Base-by-base conservation (phyloP, 2,113 vertebrate genomes). In the Ammodramus savannarum region DNA sequence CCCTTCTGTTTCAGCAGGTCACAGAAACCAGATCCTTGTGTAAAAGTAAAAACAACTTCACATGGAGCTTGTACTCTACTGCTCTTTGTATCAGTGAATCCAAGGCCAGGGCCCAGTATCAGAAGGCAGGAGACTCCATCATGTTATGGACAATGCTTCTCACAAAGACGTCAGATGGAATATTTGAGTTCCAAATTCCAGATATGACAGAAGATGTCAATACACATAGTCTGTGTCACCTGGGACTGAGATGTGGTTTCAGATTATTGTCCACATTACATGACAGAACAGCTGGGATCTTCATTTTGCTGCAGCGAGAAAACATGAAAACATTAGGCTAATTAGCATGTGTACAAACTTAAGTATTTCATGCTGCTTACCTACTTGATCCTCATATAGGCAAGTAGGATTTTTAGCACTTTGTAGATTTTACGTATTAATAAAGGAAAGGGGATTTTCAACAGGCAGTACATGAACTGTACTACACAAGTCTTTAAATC, bases 281-380 rank as follows among this genome's bases (percentile, higher is more conserved):
- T 98, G 71, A 98, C 48, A 13, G 89, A 92, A 97, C 98, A 99
- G 89, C 96, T 98, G 38, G 93, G 38, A 66, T 98, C 98, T 63
- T 98, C 97, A 10, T 88, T 94, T 90, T 89, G 96, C 98, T 98
- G 97, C 49, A 76, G 80, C 90, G 74, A 93, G 39, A 67, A 89
- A 80, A 71, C 25, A 88, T n/a, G 18, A 51, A 80, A 73, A 77
- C 11, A 61, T 62, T 36, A 13, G 26, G 31, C 22, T 67, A 66
- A 71, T 66, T 22, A 71, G 12, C 41, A 71, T 1, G 1, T 16
- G 10, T 43, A 59, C 20, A 62, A 73, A 27, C n/a, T 27, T 62
- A 27, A 1, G 14, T 32, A 61, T 34, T 59, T 71, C 74, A 67
- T 89, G 25, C 43, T 63, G 10, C 8, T 67, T 83, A 73, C 27